Evolutionary conservation across 2,113 vertebrate genomes (phyloP), one percentile per base, ranked within the genome.

Genomic region (Carollia perspicillata): DNA sequence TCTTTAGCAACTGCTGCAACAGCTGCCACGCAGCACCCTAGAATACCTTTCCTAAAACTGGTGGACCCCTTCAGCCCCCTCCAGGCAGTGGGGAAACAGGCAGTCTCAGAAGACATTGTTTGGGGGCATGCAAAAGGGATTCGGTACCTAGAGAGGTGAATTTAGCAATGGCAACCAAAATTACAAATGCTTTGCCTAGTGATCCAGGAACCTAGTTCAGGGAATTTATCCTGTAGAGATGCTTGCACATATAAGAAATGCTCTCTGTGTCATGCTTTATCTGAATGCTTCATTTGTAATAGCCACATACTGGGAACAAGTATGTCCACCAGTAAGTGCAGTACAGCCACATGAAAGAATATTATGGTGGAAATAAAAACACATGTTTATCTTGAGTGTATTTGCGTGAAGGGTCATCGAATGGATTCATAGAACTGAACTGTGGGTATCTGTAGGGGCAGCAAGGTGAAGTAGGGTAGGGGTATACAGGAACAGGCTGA

Each of bases 151-250:
- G 16, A 37, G 14, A 58, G 40, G n/a, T 23, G 16, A 71, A 69
- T 83, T 92, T 71, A 89, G 40, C 16, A 91, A 72, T 28, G 65
- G 28, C 44, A 71, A 78, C 8, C 37, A 91, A 93, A 96, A 83
- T 79, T 47, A 80, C 26, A 86, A 79, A 79, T 74, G 49, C 33
- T 78, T 90, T 93, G 49, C 18, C 55, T 94, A 35, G 71, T 93
- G 66, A 84, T 20, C 8, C 71, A 75, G 58, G 75, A 77, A 77
- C 77, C 2, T 71, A 71, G 40, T 92, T 95, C 44, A 86, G 58
- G 9, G 3, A 85, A 65, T 80, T 72, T 66, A 89, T 91, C 28
- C 8, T 55, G 42, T 5, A 88, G 37, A 68, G 49, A 66, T 16
- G 55, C 20, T n/a, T 44, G 18, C 1, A 40, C 18, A 58, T 42